phyloP scores from a whole-genome alignment of 2,797 vertebrate species.

The Clarias laeviceps region DNA sequence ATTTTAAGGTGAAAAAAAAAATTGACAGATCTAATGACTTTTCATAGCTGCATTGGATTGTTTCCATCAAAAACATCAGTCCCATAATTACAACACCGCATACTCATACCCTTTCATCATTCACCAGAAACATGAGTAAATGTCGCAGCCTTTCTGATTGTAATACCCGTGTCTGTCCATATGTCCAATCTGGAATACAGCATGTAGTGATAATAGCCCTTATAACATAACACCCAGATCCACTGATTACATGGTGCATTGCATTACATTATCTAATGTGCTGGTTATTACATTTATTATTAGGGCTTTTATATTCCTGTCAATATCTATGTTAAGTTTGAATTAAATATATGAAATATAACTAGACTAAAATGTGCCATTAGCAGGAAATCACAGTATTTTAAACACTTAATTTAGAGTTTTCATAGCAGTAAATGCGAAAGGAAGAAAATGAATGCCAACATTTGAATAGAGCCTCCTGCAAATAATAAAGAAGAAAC shows the following conservation, averaged over 20 bases:
- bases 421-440: constrained; percentile 25
- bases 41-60: background rate
- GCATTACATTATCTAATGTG: background rate
- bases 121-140: constrained; percentile 1
- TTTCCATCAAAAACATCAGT: background rate
- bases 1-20: background rate
- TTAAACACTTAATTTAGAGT: constrained; percentile 18
- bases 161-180: background rate
- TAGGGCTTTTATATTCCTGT: background rate
- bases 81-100: background rate
- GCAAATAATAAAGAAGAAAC: constrained; percentile 36
- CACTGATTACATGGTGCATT: background rate
- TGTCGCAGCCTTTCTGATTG: background rate
- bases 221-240: background rate
- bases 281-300: constrained; percentile 1
- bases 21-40: background rate
- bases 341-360: constrained; percentile 9
- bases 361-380: constrained; percentile 11
- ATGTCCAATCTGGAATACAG: background rate
- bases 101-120: background rate
- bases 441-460: constrained; percentile 46
- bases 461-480: constrained; percentile 29
- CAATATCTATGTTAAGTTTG: background rate
- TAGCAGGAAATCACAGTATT: background rate
- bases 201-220: background rate